A percentile compares a stretch with the other conserved stretches of the same genome.
Conservation (phyloP, 2,888 invertebrate genomes). For the Andrena bucephala region DNA sequence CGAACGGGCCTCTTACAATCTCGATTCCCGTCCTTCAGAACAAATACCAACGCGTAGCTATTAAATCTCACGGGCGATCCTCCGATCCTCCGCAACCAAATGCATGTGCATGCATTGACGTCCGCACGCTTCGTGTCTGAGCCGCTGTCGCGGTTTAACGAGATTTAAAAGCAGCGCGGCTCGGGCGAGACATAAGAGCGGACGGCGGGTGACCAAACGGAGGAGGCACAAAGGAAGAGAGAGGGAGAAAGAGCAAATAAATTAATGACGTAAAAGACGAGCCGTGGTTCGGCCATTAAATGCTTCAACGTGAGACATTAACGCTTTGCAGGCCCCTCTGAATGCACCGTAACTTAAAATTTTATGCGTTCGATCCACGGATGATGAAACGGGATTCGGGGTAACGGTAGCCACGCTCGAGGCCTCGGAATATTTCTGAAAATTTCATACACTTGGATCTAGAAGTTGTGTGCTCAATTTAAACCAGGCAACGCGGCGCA, state of each 20-base stretch:
- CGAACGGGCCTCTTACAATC: background rate
- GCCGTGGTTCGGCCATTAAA: constrained; percentile 21
- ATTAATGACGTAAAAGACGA: constrained; percentile 45
- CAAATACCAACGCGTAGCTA: background rate
- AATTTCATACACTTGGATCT: background rate
- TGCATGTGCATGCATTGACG: constrained; percentile 27
- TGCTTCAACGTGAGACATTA: constrained; percentile 16
- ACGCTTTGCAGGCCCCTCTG: background rate
- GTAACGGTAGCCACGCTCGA: background rate
- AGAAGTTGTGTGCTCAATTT: background rate
- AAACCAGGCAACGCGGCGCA: background rate
- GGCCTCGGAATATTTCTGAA: background rate
- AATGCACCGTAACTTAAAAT: background rate
- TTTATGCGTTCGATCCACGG: background rate
- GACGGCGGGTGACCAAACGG: background rate
- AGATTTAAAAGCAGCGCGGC: constrained; percentile 14
- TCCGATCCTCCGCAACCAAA: constrained; percentile 13
- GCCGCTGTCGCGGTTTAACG: constrained; percentile 23
- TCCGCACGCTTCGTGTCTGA: constrained; percentile 10
- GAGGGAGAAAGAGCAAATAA: constrained; percentile 21
- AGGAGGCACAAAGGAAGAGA: background rate
- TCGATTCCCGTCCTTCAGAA: constrained; percentile 30
- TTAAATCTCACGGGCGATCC: constrained; percentile 32
- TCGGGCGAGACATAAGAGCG: background rate
- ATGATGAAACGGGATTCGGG: background rate